Conservation (phyloP, 2,113 vertebrate species). For the Serilophus lunatus region DNA sequence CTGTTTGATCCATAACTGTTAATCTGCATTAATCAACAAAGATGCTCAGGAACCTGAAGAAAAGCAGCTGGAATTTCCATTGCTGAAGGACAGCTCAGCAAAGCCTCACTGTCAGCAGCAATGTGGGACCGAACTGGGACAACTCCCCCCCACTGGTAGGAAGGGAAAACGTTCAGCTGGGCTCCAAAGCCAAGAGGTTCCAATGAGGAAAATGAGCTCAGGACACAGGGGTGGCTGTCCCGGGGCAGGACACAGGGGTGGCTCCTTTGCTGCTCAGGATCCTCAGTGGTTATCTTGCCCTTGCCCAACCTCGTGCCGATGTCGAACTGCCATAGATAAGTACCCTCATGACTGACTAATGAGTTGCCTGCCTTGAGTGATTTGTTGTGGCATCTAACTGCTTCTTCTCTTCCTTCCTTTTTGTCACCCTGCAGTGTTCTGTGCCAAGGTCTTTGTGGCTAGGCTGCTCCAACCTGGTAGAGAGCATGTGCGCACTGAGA, state of each 20-base stretch:
- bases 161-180: background rate
- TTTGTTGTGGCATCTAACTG: conserved; percentile 86
- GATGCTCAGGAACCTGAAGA: background rate
- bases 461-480: conserved; percentile 99
- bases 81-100: background rate
- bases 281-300: conserved; percentile 31
- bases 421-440: conserved; percentile 99
- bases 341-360: conserved; percentile 74
- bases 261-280: conserved; percentile 6
- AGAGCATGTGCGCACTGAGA: conserved; percentile 99
- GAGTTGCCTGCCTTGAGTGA: conserved; percentile 81
- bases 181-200: background rate
- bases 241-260: background rate
- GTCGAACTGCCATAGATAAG: conserved; percentile 43
- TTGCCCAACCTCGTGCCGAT: conserved; percentile 20
- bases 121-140: background rate
- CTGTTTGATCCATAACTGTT: background rate
- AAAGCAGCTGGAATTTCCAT: background rate
- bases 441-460: conserved; percentile 99
- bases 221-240: background rate
- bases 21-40: background rate
- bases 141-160: background rate
- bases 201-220: background rate
- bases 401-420: conserved; percentile 91
- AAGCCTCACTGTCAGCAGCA: background rate